phyloP scores from a whole-genome alignment of 2,113 vertebrate genomes.

The Vimba vimba region DNA sequence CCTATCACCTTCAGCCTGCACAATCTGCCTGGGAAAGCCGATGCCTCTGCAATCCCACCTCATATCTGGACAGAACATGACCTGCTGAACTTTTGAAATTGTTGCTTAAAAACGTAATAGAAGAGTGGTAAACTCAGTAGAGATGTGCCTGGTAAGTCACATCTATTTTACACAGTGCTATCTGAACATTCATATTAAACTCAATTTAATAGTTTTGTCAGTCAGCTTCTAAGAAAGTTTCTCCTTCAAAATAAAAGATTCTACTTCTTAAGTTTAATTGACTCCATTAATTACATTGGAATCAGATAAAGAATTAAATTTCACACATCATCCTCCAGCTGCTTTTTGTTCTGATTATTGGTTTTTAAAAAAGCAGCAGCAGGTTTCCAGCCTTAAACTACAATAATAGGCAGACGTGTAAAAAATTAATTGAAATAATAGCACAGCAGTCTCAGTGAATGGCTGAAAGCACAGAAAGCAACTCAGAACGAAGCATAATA shows the following conservation, averaged over 20 bases:
- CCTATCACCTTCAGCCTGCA: neutral
- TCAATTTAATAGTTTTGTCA: neutral
- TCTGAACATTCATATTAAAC: neutral
- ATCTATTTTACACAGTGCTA: neutral
- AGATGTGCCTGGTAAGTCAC: neutral
- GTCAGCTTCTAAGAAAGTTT: neutral
- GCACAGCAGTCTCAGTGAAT: neutral
- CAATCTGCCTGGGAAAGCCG: neutral
- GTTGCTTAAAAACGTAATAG: neutral
- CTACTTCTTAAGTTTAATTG: neutral
- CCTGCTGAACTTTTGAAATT: neutral
- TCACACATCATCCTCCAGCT: slow-evolving; percentile 7
- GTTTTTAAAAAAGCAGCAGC: neutral
- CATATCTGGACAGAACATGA: neutral
- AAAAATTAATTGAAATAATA: neutral
- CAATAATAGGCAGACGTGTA: neutral
- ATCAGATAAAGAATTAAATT: slow-evolving; percentile 2
- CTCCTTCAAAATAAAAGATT: neutral
- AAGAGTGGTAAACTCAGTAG: neutral
- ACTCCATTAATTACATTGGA: neutral
- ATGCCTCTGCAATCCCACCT: neutral
- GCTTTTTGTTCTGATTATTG: neutral
- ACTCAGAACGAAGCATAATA: neutral
- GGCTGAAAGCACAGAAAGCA: neutral
- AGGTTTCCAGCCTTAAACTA: neutral